Evolutionary conservation across 1,140 invertebrate genomes (phyloP).

Genomic region (Brachionus koreanus): DNA sequence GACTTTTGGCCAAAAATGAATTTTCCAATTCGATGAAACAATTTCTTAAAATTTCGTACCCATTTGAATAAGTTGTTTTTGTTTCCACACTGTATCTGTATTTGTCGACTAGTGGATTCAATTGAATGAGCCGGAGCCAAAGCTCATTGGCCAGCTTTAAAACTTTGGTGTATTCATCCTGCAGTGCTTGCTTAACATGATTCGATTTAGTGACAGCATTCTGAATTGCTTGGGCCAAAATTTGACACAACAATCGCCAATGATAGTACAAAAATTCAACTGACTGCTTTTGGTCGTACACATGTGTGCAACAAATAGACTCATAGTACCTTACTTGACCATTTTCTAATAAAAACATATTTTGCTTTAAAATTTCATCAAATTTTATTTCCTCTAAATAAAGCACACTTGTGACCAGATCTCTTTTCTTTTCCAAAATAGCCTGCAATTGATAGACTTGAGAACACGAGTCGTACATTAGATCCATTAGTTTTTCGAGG

Average conservation of each 20-base stretch:
- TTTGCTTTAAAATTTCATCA: neutral
- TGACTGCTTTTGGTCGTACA: neutral
- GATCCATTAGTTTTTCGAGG: conserved; percentile 71
- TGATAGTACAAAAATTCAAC: conserved; percentile 33
- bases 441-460: conserved; percentile 62
- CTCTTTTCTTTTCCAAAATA: conserved; percentile 62
- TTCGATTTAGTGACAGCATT: conserved; percentile 63
- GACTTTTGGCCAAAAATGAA: conserved; percentile 76
- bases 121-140: conserved; percentile 63
- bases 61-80: conserved; percentile 45
- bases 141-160: conserved; percentile 68
- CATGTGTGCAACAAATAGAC: neutral
- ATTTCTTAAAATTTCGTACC: conserved; percentile 52
- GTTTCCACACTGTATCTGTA: conserved; percentile 46
- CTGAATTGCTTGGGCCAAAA: conserved; percentile 63
- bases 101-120: conserved; percentile 45
- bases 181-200: conserved; percentile 76
- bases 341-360: conserved; percentile 25
- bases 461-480: conserved; percentile 67
- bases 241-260: conserved; percentile 13
- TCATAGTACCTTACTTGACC: neutral
- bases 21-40: conserved; percentile 72
- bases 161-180: conserved; percentile 81
- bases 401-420: conserved; percentile 60
- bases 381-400: conserved; percentile 58